A percentile compares a stretch with the other conserved stretches of the same genome.
These are phyloP conservation scores for Corythornis vintsioides DNA, from an alignment of 2,113 vertebrate species.

Conservation along the genomic window DNA sequence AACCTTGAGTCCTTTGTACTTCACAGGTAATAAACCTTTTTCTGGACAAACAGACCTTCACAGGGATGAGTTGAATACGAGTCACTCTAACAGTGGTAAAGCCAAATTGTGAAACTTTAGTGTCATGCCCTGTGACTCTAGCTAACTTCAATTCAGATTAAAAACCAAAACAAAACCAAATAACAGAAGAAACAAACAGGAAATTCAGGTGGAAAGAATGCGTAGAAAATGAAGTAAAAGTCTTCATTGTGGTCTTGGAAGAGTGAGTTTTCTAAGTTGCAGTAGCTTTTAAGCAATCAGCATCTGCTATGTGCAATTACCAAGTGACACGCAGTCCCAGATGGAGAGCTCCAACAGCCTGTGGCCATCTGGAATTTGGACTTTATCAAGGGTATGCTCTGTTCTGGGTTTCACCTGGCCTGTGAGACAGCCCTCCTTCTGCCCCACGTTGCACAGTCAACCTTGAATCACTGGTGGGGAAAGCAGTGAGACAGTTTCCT, in stretches of 20 bases:
- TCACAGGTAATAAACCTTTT: background rate
- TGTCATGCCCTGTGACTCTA: slow-evolving; percentile 44
- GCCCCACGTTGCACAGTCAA: background rate
- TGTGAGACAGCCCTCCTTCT: background rate
- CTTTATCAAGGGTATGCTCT: background rate
- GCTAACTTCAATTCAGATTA: slow-evolving; percentile 40
- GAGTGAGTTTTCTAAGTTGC: slow-evolving; percentile 6
- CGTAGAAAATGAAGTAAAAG: slow-evolving; percentile 49
- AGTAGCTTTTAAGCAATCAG: slow-evolving; percentile 46
- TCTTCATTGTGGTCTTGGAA: background rate
- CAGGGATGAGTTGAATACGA: background rate
- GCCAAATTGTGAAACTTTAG: slow-evolving; percentile 35
- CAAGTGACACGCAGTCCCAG: background rate
- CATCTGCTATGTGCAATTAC: slow-evolving; percentile 41
- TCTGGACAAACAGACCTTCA: background rate
- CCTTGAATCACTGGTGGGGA: background rate
- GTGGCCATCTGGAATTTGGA: slow-evolving; percentile 19
- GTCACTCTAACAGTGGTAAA: background rate
- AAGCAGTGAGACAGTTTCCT: background rate
- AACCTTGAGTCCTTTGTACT: background rate
- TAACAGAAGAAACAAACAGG: background rate
- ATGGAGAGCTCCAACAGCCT: background rate
- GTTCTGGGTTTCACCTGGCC: slow-evolving; percentile 27
- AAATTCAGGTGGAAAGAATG: slow-evolving; percentile 67
- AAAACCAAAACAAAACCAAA: background rate